A percentile compares a stretch with the other conserved stretches of the same genome.
Evolutionary conservation across 1,140 invertebrate genomes (phyloP).

Genomic region (Papilio machaon): DNA sequence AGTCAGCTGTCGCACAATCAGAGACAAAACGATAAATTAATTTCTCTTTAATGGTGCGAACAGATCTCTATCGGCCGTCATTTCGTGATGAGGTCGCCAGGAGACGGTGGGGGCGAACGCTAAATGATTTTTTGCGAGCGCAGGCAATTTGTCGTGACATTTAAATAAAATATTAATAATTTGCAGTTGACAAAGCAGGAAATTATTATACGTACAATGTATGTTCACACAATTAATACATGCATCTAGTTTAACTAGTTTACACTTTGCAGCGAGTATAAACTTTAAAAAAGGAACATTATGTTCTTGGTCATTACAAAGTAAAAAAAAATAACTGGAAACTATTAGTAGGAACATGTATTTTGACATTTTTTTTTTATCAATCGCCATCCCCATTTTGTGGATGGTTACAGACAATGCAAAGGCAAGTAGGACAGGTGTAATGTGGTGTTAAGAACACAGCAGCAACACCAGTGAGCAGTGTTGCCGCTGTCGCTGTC

Average conservation of each 20-base stretch:
- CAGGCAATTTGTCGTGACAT: slow-evolving; percentile 8
- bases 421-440: neutral
- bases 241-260: neutral
- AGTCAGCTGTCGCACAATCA: neutral
- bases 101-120: slow-evolving; percentile 33
- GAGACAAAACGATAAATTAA: slow-evolving; percentile 48
- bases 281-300: neutral
- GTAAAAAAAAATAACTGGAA: too few relatives aligned
- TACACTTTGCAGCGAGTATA: neutral
- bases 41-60: slow-evolving; percentile 59
- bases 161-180: neutral
- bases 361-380: neutral
- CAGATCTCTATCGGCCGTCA: slow-evolving; percentile 44
- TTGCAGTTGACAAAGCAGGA: neutral
- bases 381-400: neutral
- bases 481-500: neutral
- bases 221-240: neutral
- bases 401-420: neutral
- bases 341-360: neutral
- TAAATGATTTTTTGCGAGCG: slow-evolving; percentile 38
- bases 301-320: too few relatives aligned
- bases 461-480: neutral
- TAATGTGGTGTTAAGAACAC: slow-evolving; percentile 2
- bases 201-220: neutral
- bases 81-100: slow-evolving; percentile 39